These are phyloP conservation scores for Lysandra coridon DNA, from an alignment of 2,888 invertebrate species.

Conservation along the genomic window DNA sequence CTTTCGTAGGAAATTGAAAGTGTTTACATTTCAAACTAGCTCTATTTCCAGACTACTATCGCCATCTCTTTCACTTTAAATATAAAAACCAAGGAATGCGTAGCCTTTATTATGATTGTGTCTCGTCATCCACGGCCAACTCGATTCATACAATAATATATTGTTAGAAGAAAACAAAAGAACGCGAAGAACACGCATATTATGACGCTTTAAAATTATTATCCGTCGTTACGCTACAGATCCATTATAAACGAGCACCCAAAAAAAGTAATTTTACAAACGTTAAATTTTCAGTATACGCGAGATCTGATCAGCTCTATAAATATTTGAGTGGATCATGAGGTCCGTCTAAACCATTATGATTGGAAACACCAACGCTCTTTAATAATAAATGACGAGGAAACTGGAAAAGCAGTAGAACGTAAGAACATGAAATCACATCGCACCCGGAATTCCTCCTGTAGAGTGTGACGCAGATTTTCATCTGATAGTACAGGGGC, in stretches of 20 bases:
- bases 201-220: not conserved
- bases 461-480: not conserved
- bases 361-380: not conserved
- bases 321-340: not conserved
- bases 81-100: no score
- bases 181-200: no score
- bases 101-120: no score
- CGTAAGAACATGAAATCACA: not conserved
- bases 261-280: not conserved
- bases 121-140: no score
- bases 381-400: conserved; percentile 7
- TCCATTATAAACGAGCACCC: not conserved
- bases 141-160: no score
- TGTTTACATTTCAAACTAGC: no score
- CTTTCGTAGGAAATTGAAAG: no score
- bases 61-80: no score
- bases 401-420: not conserved
- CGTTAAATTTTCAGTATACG: not conserved
- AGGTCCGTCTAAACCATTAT: not conserved
- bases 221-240: not conserved
- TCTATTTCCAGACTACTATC: no score
- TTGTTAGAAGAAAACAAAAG: no score
- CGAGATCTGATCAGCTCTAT: conserved; percentile 12
- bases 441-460: not conserved
- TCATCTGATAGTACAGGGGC: not conserved